Evolutionary conservation across 2,888 invertebrate species (phyloP), one percentile per base, ranked within the genome.

Genomic region (Rhingia rostrata): DNA sequence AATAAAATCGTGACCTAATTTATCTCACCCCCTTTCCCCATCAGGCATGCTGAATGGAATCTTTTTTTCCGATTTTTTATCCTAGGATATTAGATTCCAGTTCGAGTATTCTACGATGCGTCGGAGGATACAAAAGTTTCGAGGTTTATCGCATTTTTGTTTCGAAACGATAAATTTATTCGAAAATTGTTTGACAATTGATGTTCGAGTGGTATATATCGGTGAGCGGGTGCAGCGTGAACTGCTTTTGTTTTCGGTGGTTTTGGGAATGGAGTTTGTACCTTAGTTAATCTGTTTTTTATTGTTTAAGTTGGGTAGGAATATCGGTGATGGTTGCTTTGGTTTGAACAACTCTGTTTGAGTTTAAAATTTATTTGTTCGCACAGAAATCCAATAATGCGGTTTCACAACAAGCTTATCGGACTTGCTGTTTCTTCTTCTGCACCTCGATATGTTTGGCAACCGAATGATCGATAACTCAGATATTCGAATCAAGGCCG

Each of bases 1-100:
- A 70, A 70, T 41, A 70, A 70, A 14, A 70, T 58, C 49, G 30
- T 70, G 70, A 70, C 70, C 70, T 60, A 70, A 70, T 51, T 70
- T 69, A 22, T 45, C 56, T 66, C 33, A 41, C 9, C 51, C n/a
- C 6, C 47, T 69, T 69, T 70, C 49, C 56, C 56, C 35, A n/a
- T 37, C 30, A 30, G 45, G 22, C 37, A n/a, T 35, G 39, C 22
- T 37, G 9, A 22, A 22, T 30, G 47, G 37, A 45, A 66, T 66
- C 53, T 22, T 22, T 22, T 22, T 22, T 22, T 1, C 22, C 30
- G 6, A 45, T 37, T 32, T 53, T 53, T 14, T 4, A 41, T 53
- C 41, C 33, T 39, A 35, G 7, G 43, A 22, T 47, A 54, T 45
- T 45, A 32, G 47, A 54, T 66, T 41, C 39, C n/a, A 41, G 41